phyloP scores from a whole-genome alignment of 2,113 vertebrate genomes.

The Ranitomeya variabilis region DNA sequence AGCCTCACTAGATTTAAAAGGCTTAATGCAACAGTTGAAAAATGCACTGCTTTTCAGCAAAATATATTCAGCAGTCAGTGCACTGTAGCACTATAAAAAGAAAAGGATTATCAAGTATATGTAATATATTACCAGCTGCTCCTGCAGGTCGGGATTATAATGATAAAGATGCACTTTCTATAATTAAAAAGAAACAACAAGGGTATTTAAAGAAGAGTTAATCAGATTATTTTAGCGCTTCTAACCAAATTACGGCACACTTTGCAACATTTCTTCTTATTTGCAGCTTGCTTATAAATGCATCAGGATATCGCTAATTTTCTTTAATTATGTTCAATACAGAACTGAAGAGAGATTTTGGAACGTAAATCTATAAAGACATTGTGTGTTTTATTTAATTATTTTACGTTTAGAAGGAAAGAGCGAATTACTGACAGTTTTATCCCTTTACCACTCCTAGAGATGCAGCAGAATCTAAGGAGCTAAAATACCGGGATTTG shows the following conservation, averaged over 20 bases:
- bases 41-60: constrained; percentile 32
- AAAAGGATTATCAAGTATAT: constrained; percentile 12
- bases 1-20: constrained; percentile 29
- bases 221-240: constrained; percentile 36
- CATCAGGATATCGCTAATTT: constrained; percentile 22
- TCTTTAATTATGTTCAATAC: neutral
- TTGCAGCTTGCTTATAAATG: neutral
- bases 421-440: constrained; percentile 1
- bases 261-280: neutral
- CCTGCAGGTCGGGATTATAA: constrained; percentile 14
- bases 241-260: constrained; percentile 5
- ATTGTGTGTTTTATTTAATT: constrained; percentile 12
- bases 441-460: constrained; percentile 1
- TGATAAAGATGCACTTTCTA: constrained; percentile 32
- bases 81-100: constrained; percentile 18
- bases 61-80: constrained; percentile 25
- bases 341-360: constrained; percentile 8
- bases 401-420: neutral
- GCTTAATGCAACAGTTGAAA: constrained; percentile 37
- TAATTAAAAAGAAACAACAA: constrained; percentile 39
- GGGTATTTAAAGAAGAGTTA: constrained; percentile 19
- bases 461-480: neutral
- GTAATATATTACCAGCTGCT: constrained; percentile 31
- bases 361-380: neutral
- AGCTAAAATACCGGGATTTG: neutral